These are phyloP conservation scores for Napeogenes inachia DNA, from an alignment of 2,888 invertebrate species.

Conservation along the genomic window DNA sequence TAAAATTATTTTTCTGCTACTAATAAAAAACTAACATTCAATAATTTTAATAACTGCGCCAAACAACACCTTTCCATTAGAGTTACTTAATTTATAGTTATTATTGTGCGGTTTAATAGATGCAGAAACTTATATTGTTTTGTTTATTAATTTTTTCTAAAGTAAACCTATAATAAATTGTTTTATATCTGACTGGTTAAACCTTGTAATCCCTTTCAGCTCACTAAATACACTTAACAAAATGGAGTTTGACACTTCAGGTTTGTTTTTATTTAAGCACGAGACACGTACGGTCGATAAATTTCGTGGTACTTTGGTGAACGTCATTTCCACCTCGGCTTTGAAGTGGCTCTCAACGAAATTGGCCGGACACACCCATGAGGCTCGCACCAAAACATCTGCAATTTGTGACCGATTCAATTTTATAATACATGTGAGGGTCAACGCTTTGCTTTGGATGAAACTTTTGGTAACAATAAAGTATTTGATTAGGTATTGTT, in stretches of 20 bases:
- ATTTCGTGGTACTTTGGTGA: slow-evolving; percentile 63
- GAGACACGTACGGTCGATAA: slow-evolving; percentile 64
- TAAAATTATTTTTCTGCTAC: too few relatives aligned
- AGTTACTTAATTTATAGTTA: too few relatives aligned
- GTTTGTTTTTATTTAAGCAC: slow-evolving; percentile 58
- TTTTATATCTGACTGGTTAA: slow-evolving; percentile 1
- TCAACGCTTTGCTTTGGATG: slow-evolving; percentile 1
- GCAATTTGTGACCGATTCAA: slow-evolving; percentile 28
- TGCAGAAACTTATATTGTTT: too few relatives aligned
- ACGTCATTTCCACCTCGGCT: slow-evolving; percentile 57
- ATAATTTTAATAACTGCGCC: too few relatives aligned
- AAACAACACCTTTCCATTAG: too few relatives aligned
- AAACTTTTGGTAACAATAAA: background rate
- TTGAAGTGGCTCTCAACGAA: slow-evolving; percentile 50
- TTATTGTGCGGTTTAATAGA: too few relatives aligned
- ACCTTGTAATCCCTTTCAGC: background rate
- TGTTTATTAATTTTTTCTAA: too few relatives aligned
- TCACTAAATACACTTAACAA: slow-evolving; percentile 27
- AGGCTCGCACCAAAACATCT: slow-evolving; percentile 33
- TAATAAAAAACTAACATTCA: too few relatives aligned
- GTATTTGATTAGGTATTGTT: too few relatives aligned
- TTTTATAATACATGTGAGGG: slow-evolving; percentile 21
- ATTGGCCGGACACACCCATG: slow-evolving; percentile 57
- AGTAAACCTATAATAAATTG: background rate
- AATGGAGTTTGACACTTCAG: slow-evolving; percentile 57